These are phyloP conservation scores for Nomada goodeniana DNA, from an alignment of 2,888 invertebrate species.

Conservation along the genomic window DNA sequence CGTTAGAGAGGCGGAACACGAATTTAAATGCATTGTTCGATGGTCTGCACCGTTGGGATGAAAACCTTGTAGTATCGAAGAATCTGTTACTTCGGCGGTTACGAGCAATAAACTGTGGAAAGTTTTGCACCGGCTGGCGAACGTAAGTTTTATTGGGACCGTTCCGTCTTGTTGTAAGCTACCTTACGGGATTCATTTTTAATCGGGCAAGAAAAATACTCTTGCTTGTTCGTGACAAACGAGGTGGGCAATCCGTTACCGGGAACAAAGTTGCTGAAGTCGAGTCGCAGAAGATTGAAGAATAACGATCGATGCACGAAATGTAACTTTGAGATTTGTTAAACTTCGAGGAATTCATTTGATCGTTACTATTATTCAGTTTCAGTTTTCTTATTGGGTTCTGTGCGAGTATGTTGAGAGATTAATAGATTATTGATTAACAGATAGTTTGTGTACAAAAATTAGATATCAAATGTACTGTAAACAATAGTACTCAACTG, in stretches of 20 bases:
- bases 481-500: too few species aligned
- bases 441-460: too few species aligned
- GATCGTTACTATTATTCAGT: too few species aligned
- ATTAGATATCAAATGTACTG: too few species aligned
- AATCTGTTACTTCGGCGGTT: background rate
- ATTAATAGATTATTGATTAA: too few species aligned
- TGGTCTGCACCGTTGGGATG: too few species aligned
- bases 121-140: background rate
- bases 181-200: background rate
- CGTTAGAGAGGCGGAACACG: conserved; percentile 30
- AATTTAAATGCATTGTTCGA: conserved; percentile 25
- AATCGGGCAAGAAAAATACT: background rate
- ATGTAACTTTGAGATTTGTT: background rate
- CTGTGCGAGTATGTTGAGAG: too few species aligned
- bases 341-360: background rate
- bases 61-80: background rate
- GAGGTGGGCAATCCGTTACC: background rate
- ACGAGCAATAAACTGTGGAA: background rate
- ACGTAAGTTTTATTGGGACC: too few species aligned
- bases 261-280: background rate
- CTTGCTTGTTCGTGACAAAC: background rate
- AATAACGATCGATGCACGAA: background rate
- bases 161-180: background rate
- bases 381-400: too few species aligned
- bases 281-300: background rate